Percentiles rank a stretch among this genome's conserved stretches.
Conservation (phyloP, 2,888 invertebrate species). For the Temnothorax rugatulus region DNA sequence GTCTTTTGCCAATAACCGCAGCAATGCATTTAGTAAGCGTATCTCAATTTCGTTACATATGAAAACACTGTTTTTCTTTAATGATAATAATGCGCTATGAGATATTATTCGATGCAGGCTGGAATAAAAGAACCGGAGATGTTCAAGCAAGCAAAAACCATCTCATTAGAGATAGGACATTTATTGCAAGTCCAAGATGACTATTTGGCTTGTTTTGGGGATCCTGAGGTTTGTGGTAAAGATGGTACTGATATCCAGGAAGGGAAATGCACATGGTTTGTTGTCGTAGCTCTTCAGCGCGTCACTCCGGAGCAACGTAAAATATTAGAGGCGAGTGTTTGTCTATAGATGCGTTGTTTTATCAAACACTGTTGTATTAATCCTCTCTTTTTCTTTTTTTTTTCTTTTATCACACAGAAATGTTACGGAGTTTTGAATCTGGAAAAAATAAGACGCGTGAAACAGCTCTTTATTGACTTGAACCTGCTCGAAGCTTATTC, state of each 20-base stretch:
- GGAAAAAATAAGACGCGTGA: slow-evolving; percentile 90
- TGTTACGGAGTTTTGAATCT: slow-evolving; percentile 92
- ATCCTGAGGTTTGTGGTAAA: slow-evolving; percentile 95
- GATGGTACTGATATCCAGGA: slow-evolving; percentile 96
- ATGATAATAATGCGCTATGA: background rate
- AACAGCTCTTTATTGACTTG: slow-evolving; percentile 92
- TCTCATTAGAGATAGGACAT: slow-evolving; percentile 96
- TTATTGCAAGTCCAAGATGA: slow-evolving; percentile 98
- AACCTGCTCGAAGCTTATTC: slow-evolving; percentile 92
- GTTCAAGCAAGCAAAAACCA: slow-evolving; percentile 94
- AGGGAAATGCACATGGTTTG: slow-evolving; percentile 98
- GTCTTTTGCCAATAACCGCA: slow-evolving; percentile 95
- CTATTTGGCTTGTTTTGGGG: slow-evolving; percentile 96
- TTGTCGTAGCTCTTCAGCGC: slow-evolving; percentile 94
- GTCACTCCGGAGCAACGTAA: slow-evolving; percentile 91
- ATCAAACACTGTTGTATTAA: background rate
- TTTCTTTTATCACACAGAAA: slow-evolving; percentile 85
- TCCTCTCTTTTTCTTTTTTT: background rate
- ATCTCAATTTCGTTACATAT: background rate
- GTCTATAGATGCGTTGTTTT: background rate
- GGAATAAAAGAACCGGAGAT: slow-evolving; percentile 92
- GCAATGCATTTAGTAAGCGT: slow-evolving; percentile 95
- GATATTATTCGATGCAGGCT: slow-evolving; percentile 83
- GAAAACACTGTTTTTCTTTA: background rate
- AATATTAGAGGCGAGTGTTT: slow-evolving; percentile 88